These are phyloP conservation scores for Scolanthus callimorphus DNA, from an alignment of 92 coral and sea anemone genomes.

Conservation along the genomic window DNA sequence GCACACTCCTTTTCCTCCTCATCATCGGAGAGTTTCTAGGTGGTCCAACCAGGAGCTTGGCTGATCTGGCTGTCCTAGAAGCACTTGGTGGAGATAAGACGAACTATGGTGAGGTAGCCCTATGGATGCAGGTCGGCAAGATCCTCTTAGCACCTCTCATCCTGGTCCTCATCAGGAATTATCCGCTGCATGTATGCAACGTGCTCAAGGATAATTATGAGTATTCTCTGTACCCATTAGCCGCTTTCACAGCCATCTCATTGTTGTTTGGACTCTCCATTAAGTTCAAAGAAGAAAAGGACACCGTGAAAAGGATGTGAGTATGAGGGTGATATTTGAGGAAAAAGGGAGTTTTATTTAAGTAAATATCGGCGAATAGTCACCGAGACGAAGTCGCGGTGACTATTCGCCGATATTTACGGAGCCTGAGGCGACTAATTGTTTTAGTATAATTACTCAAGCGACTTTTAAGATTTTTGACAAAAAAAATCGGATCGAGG, in stretches of 20 bases:
- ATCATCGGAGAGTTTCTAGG: slow-evolving; percentile 24
- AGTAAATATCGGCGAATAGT: no score
- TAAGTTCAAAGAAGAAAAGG: background rate
- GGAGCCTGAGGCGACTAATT: no score
- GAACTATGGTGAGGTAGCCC: slow-evolving; percentile 33
- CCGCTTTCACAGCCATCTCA: slow-evolving; percentile 21
- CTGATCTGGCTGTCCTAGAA: slow-evolving; percentile 26
- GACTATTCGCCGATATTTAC: no score
- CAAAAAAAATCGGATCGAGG: no score
- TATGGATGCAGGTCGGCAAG: slow-evolving; percentile 42
- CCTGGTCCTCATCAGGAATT: slow-evolving; percentile 22
- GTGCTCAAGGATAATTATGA: slow-evolving; percentile 14
- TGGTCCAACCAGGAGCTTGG: slow-evolving; percentile 18
- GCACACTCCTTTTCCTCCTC: slow-evolving; percentile 15
- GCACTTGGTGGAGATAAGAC: slow-evolving; percentile 14
- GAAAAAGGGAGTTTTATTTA: no score
- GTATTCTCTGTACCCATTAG: slow-evolving; percentile 20
- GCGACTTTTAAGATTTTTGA: no score
- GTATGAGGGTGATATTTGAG: no score
- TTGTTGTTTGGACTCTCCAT: slow-evolving; percentile 2
- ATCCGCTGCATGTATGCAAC: slow-evolving; percentile 22
- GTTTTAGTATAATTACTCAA: no score
- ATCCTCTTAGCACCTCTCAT: slow-evolving; percentile 25
- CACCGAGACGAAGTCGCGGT: no score
- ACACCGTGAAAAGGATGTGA: background rate